Conservation (phyloP, 2,113 vertebrate genomes). For the Archocentrus centrarchus region DNA sequence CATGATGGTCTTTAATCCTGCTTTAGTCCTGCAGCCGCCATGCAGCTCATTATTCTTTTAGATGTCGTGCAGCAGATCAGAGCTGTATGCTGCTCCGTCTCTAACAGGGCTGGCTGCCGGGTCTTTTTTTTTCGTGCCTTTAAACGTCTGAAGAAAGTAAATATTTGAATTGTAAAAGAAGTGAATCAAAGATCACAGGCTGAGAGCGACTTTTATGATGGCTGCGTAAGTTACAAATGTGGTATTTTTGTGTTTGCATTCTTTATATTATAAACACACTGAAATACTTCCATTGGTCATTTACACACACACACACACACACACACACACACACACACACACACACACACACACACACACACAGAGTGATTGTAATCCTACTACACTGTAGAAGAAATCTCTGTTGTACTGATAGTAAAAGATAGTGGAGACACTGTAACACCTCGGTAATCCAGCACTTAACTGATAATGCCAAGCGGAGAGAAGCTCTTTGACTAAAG, state of each 20-base stretch:
- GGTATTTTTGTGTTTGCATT: conserved; percentile 24
- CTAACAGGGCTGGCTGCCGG: conserved; percentile 5
- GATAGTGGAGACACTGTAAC: conserved; percentile 56
- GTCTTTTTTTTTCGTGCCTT: conserved; percentile 43
- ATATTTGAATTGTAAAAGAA: conserved; percentile 7
- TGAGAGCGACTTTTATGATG: not conserved
- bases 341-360: conserved; percentile 16
- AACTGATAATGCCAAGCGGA: conserved; percentile 57
- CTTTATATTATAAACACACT: conserved; percentile 6
- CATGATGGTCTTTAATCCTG: conserved; percentile 1
- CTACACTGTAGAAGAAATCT: conserved; percentile 29
- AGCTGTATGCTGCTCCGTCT: conserved; percentile 10
- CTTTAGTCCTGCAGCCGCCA: not conserved
- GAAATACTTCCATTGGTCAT: conserved; percentile 29
- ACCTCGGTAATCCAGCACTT: conserved; percentile 58
- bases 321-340: conserved; percentile 38
- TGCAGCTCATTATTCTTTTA: conserved; percentile 14
- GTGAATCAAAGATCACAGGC: not conserved
- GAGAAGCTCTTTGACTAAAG: conserved; percentile 37
- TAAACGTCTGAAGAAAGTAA: conserved; percentile 35
- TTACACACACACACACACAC: conserved; percentile 15
- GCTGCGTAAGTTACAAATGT: conserved; percentile 1
- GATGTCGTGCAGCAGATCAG: conserved; percentile 9
- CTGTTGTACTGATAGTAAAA: conserved; percentile 53
- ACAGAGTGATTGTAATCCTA: conserved; percentile 40